A percentile compares a stretch with the other conserved stretches of the same genome.
These are phyloP conservation scores for Taenaris catops DNA, from an alignment of 2,888 invertebrate genomes.

Conservation along the genomic window DNA sequence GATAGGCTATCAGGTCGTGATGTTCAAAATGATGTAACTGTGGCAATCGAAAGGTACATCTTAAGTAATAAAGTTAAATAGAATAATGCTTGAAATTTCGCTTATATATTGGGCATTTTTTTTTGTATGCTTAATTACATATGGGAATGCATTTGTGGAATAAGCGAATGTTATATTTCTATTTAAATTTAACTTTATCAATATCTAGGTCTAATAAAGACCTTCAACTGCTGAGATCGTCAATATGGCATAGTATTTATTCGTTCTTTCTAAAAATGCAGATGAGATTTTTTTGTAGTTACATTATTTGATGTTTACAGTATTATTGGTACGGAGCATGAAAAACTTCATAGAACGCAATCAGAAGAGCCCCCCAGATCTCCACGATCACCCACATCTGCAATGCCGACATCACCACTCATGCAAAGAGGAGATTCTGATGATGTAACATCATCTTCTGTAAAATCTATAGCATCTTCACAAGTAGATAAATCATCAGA, in stretches of 20 bases:
- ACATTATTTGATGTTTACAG: constrained; percentile 33
- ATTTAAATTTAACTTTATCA: no score
- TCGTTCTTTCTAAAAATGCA: neutral
- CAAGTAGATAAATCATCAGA: constrained; percentile 68
- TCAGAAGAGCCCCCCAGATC: constrained; percentile 91
- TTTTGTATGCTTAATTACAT: no score
- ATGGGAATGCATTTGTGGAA: no score
- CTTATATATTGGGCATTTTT: neutral
- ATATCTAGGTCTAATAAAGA: no score
- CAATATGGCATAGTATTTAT: no score
- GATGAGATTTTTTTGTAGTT: constrained; percentile 3
- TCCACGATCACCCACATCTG: constrained; percentile 81
- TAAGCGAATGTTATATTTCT: no score
- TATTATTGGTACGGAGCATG: constrained; percentile 81
- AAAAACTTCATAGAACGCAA: constrained; percentile 89
- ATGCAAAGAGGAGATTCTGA: constrained; percentile 63
- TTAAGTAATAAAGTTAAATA: no score
- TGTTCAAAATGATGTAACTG: constrained; percentile 44
- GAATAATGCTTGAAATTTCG: neutral
- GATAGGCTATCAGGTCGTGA: constrained; percentile 55
- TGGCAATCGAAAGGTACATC: constrained; percentile 59
- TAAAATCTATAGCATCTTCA: constrained; percentile 62
- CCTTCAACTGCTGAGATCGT: no score
- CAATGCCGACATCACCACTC: constrained; percentile 65
- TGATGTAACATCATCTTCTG: constrained; percentile 61